Evolutionary conservation across 2,888 invertebrate genomes (phyloP), one percentile per base, ranked within the genome.

Genomic region (Pyrocoelia pectoralis): DNA sequence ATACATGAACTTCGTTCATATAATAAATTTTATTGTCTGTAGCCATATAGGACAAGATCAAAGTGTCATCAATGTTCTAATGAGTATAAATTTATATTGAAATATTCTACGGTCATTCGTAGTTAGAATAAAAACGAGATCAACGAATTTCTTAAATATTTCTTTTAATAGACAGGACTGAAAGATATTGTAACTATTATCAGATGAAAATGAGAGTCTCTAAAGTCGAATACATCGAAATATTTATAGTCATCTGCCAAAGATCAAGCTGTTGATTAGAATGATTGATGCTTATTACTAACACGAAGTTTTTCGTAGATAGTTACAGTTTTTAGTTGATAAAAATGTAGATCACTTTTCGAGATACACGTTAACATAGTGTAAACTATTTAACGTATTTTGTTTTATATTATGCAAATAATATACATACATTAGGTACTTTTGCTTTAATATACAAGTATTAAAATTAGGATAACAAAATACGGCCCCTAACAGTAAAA

Each of bases 241-340:
- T 56, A 61, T 61, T 61, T 61, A 61, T 61, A 24, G 61, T 55
- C 54, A 51, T 56, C 61, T 51, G 61, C 51, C 61, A 41, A 15
- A 50, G 61, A 61, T 61, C 56, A 29, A 61, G 41, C 61, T 43
- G 19, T 28, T 10, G 61, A 61, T 61, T 61, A 61, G 61, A 51
- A 56, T 61, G 61, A 61, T 61, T 56, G 56, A 61, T 61, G 50
- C 18, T 61, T 61, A 61, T 61, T 61, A 51, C 40, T 43, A 3
- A 46, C 13, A 58, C 54, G 40, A 54, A 50, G 54, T 49, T 56
- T 63, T 55, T 63, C 24, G 56, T 58, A 33, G 33, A 18, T 56
- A 46, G 33, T 40, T 46, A 51, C 50, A 50, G 41, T 17, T 51
- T 33, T 51, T 48, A 18, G 40, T 48, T 59, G 50, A 61, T 56